These are phyloP conservation scores for Nymphalis c-album DNA, from an alignment of 2,888 invertebrate species.

Conservation along the genomic window DNA sequence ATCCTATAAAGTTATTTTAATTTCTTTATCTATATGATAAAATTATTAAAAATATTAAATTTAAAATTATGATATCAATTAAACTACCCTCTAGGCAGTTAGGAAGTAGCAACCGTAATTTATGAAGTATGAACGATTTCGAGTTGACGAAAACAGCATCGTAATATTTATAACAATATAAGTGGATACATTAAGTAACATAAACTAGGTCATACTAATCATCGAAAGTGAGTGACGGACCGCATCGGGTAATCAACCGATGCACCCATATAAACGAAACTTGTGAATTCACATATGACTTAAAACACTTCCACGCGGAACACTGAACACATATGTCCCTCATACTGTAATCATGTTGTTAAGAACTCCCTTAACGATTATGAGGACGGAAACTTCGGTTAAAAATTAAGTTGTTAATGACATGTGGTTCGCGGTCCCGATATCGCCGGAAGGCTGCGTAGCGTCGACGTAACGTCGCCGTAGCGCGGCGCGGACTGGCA, in stretches of 20 bases:
- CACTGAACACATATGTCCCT: slow-evolving; percentile 56
- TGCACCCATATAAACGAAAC: slow-evolving; percentile 70
- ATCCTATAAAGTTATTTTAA: too few relatives aligned
- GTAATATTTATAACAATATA: slow-evolving; percentile 44
- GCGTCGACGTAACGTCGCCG: slow-evolving; percentile 59
- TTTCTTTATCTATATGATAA: too few relatives aligned
- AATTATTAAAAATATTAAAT: too few relatives aligned
- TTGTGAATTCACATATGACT: slow-evolving; percentile 56
- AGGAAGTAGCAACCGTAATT: neutral
- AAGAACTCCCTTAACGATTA: slow-evolving; percentile 20
- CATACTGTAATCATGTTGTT: slow-evolving; percentile 27
- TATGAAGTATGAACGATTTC: neutral
- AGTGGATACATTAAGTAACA: slow-evolving; percentile 32
- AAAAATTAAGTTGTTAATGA: slow-evolving; percentile 35
- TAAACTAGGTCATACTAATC: slow-evolving; percentile 58
- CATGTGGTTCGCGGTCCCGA: slow-evolving; percentile 54
- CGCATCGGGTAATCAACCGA: slow-evolving; percentile 59
- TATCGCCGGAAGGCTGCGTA: slow-evolving; percentile 44
- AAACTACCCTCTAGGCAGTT: too few relatives aligned
- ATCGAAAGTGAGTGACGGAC: slow-evolving; percentile 65
- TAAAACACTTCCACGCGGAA: slow-evolving; percentile 58
- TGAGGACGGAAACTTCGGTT: slow-evolving; percentile 15
- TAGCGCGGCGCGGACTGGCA: slow-evolving; percentile 67
- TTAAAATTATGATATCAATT: too few relatives aligned
- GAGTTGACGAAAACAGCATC: slow-evolving; percentile 51